A percentile compares a stretch with the other conserved stretches of the same genome.
phyloP scores from a whole-genome alignment of 2,888 invertebrate genomes.

The Brassicogethes aeneus region DNA sequence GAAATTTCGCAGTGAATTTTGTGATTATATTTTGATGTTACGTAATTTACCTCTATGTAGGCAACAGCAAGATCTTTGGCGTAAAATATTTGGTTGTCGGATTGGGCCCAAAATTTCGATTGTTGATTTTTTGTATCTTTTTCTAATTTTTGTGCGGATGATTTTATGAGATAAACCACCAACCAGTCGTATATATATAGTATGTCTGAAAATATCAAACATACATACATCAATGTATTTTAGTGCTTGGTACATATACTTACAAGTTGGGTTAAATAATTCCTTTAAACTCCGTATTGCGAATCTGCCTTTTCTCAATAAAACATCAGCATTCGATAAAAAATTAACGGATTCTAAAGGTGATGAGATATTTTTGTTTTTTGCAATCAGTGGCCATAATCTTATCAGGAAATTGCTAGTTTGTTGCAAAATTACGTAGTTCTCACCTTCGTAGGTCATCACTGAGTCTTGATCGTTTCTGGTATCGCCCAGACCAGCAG shows the following conservation, averaged over 20 bases:
- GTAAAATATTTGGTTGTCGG: not conserved
- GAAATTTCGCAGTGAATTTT: too few relatives aligned
- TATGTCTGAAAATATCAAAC: not conserved
- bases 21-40: too few relatives aligned
- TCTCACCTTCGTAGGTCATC: constrained; percentile 85
- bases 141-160: not conserved
- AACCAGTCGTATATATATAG: not conserved
- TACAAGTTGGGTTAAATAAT: constrained; percentile 30
- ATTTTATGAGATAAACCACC: not conserved
- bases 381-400: constrained; percentile 43
- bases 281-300: constrained; percentile 41
- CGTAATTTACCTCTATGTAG: not conserved
- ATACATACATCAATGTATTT: not conserved
- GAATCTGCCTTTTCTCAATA: constrained; percentile 45
- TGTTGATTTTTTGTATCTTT: not conserved
- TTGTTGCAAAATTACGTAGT: constrained; percentile 70
- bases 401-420: constrained; percentile 73
- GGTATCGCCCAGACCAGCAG: constrained; percentile 61
- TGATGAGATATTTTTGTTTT: constrained; percentile 38
- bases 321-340: constrained; percentile 44
- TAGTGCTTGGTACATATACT: not conserved
- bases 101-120: not conserved
- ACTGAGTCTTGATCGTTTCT: constrained; percentile 76
- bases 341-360: constrained; percentile 59
- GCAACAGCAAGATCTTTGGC: not conserved